Base-by-base conservation (phyloP, 2,113 vertebrate species). In the Trematocara variabile region DNA sequence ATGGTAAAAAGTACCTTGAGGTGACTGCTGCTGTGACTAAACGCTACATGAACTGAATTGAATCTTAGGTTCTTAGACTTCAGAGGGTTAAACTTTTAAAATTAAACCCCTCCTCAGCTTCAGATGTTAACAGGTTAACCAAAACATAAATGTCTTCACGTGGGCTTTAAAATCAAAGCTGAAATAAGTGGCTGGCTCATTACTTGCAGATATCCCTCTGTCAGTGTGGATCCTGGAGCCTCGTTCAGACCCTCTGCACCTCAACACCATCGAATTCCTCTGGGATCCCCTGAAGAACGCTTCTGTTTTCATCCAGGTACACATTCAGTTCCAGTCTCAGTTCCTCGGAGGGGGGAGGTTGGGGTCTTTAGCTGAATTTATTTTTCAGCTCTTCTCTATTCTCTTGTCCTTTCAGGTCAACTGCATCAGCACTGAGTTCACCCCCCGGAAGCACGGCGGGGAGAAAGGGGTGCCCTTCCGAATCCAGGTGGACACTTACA, bases 361-460 rank as follows among this genome's bases (percentile, higher is more conserved):
- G 8, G 4, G 5, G 14, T 34, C 7, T 25, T 28, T 1, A 75
- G 25, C 8, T 30, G 14, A 50, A 75, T 16, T 7, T 12, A 25
- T 63, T 12, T 16, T 16, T 11, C 16, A 7, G 6, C 12, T 30
- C 18, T 10, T 50, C 7, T 70, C n/a, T 30, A 11, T 12, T 54
- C 11, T 70, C 3, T 37, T 6, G 7, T 83, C 5, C 4, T 33
- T 75, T 75, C 89, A 99, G 98, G 98, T 99, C 18, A 98, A 99
- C 92, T 99, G 98, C 90, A 99, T 99, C 95, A 99, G 98, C 93
- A 99, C 98, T 0, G 98, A 99, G 91, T 99, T 99, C 94, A 99
- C 98, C 50, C 97, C 97, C 37, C 95, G 97, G 92, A 99, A 99
- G 86, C 98, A 99, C 0, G 98, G 98, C 3, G 98, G 98, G 2